Evolutionary conservation across 2,113 vertebrate species (phyloP), one percentile per base, ranked within the genome.

Genomic region (Scortum barcoo): DNA sequence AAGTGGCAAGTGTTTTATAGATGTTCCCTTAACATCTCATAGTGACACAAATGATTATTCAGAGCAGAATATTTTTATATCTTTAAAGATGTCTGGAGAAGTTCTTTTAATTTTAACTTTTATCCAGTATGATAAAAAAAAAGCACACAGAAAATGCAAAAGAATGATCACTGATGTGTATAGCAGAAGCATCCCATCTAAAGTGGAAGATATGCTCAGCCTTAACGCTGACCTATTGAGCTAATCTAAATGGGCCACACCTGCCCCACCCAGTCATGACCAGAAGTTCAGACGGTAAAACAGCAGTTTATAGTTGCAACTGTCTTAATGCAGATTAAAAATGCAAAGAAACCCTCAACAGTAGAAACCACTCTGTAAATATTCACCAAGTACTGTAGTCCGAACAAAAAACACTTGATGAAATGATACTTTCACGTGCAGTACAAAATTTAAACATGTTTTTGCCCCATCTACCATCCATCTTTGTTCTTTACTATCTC

Each of bases 241-340:
- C 86, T 93, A 87, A 94, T 94, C 91, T 92, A 57, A 56, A 3
- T 2, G 8, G 24, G 50, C 77, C 91, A 92, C 78, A 76, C 72
- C 63, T 58, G 86, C 91, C 86, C 72, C 91, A 48, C 92, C 92
- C 92, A 81, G 48, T 63, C 22, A 5, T 40, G 42, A 67, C 44
- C 78, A 72, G 30, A 65, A 58, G 20, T 30, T 24, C 57, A n/a
- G 1, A 36, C 36, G 68, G 42, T 22, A 7, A 67, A 68, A 40
- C 22, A 44, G 54, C 42, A 20, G 24, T 46, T 54, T 28, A 13
- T 5, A 12, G 26, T 26, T 61, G 26, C 63, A 74, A 22, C 53
- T 50, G 20, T 58, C 36, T 72, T 2, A 22, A 75, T 51, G 17
- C 24, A 72, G 72, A 83, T 60, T 36, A 72, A 78, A 63, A 22